Base-by-base conservation (phyloP, 2,888 invertebrate species). In the Vesta saturnalis region DNA sequence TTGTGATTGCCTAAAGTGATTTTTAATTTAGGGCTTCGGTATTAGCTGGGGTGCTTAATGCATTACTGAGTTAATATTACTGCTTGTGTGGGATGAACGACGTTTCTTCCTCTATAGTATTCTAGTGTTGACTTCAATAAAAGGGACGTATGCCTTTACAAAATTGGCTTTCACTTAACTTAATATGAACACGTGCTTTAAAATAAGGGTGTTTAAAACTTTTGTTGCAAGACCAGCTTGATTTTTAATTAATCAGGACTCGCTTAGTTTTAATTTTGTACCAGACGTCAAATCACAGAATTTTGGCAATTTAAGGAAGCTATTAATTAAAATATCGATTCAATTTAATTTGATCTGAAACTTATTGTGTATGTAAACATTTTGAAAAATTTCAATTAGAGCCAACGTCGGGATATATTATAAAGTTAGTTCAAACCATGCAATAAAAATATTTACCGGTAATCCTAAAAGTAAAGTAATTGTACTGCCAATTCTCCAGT, bases 401-500 rank as follows among this genome's bases (percentile, higher is more conserved):
- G 15, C 19, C 21, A 16, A 35, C 19, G 52, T n/a, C 49, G 22
- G 23, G 10, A 56, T 16, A 22, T 16, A n/a, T 22, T 43, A 60
- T 56, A 62, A 62, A 57, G 39, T 57, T 57, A 19, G 46, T 63
- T 52, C 64, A 23, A 12, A 52, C 6, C 1, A 23, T 43, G 63
- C 23, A 63, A 63, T 67, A 67, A 67, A 67, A 62, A 49, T 43
- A 59, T 59, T 63, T 59, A 54, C 47, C 46, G 22, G 21, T 60
- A 62, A 63, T 63, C 49, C 30, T 47, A 58, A 69, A 69, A 57
- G 64, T 60, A 64, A 52, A 69, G 46, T 61, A 65, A 69, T 60
- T 65, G 58, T 59, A 66, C 67, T 70, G 60, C 63, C 67, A 67
- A 64, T 70, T 67, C 67, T 63, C 67, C 70, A 64, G 70, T 58